Conservation (phyloP, 2,888 invertebrate genomes). For the Eremobia ochroleuca region DNA sequence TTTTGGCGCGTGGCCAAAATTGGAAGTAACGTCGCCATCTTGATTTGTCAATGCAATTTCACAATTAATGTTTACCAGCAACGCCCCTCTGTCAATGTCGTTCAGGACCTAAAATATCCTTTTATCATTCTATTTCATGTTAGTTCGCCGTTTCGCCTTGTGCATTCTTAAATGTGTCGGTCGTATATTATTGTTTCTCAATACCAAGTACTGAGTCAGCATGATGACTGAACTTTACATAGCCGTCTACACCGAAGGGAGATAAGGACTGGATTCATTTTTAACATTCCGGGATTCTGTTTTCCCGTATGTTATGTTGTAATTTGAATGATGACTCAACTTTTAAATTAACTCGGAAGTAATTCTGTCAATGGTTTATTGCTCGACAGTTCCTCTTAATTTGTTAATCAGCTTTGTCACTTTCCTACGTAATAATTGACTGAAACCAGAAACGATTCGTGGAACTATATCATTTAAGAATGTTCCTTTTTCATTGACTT, state of each 20-base stretch:
- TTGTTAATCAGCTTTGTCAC: neutral
- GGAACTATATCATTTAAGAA: neutral
- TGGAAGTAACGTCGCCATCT: neutral
- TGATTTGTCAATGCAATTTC: neutral
- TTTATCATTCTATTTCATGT: neutral
- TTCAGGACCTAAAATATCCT: neutral
- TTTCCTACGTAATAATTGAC: neutral
- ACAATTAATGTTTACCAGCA: neutral
- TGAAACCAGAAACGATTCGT: neutral
- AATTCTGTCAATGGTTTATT: neutral
- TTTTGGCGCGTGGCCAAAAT: neutral
- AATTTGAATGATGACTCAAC: slow-evolving; percentile 4
- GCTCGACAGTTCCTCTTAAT: neutral
- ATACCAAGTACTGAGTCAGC: slow-evolving; percentile 34
- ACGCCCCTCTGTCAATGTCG: neutral
- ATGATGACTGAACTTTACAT: neutral
- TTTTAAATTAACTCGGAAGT: neutral
- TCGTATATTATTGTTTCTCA: slow-evolving; percentile 12
- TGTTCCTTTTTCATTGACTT: slow-evolving; percentile 1
- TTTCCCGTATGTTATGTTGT: neutral
- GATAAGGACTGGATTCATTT: slow-evolving; percentile 8
- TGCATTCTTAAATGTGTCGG: neutral
- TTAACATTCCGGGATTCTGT: neutral
- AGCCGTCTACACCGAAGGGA: neutral
- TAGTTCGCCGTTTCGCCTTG: neutral